Base-by-base conservation (phyloP, 2,888 invertebrate genomes). In the Lottia gigantea region DNA sequence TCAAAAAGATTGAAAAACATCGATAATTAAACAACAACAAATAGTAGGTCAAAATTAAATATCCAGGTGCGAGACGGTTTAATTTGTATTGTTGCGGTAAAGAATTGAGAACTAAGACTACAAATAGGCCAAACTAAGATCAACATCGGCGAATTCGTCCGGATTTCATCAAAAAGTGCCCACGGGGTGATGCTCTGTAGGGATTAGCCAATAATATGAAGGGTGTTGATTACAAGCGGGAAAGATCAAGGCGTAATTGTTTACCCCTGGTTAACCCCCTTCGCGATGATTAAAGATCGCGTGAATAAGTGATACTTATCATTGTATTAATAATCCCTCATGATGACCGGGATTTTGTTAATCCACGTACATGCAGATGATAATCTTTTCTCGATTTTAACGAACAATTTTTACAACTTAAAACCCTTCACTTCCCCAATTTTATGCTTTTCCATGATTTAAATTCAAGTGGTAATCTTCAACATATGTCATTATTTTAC, bases 161-260 rank as follows among this genome's bases (percentile, higher is more conserved):
- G 19, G 55, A 55, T 55, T 23, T 14, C 55, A 55, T 55, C 55
- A 55, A 55, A 55, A 12, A 55, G 40, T 55, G 55, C 55, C 55
- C 55, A 55, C 19, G 55, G 40, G 23, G 55, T 19, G 55, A 55
- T 55, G 55, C 55, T 55, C 55, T 8, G 23, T 23, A 23, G 55
- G 55, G 23, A 23, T 23, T 55, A 55, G 23, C 19, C 55, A 19
- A 19, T 55, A 23, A 23, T 55, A 23, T 55, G 19, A 55, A 55
- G 55, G 40, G 55, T 55, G 55, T 55, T 55, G 55, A 55, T 55
- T 55, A 55, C 55, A 55, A 55, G 55, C 55, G 55, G 55, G 19
- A 23, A 55, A 55, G 55, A 55, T 55, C 55, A 55, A 11, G 23
- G 55, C 2, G 55, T 55, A 23, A 40, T 55, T 55, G 23, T 55